A percentile compares a stretch with the other conserved stretches of the same genome.
These are phyloP conservation scores for Thaleichthys pacificus DNA, from an alignment of 2,797 vertebrate genomes.

Conservation along the genomic window DNA sequence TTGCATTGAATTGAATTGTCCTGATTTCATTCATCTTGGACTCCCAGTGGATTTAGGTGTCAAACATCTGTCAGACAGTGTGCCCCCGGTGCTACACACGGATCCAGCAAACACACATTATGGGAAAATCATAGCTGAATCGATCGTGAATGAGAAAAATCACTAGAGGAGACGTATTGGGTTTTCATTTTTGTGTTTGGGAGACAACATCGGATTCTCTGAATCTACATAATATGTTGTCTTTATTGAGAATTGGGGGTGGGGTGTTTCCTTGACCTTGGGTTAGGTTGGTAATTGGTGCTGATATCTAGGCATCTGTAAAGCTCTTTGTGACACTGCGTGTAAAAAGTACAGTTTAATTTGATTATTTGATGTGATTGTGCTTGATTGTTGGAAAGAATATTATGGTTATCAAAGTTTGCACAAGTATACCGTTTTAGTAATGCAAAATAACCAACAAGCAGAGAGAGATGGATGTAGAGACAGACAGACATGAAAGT, in stretches of 20 bases:
- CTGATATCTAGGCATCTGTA: no score
- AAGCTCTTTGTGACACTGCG: no score
- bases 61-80: constrained; percentile 73
- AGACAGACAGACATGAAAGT: background rate
- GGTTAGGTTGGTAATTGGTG: no score
- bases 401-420: background rate
- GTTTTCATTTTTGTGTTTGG: background rate
- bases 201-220: background rate
- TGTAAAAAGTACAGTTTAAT: background rate
- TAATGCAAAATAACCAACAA: no score
- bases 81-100: no score
- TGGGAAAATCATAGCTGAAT: constrained; percentile 33
- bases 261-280: background rate
- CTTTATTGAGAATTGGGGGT: no score
- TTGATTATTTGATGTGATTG: background rate
- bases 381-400: background rate
- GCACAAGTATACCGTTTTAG: background rate
- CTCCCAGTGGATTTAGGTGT: constrained; percentile 69
- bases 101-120: constrained; percentile 18
- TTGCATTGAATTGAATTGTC: constrained; percentile 76
- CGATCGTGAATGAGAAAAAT: constrained; percentile 30
- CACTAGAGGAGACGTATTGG: background rate
- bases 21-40: constrained; percentile 67
- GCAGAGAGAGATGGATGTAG: background rate
- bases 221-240: background rate